These are phyloP conservation scores for Podarcis muralis DNA, from an alignment of 2,113 vertebrate genomes.

Conservation along the genomic window DNA sequence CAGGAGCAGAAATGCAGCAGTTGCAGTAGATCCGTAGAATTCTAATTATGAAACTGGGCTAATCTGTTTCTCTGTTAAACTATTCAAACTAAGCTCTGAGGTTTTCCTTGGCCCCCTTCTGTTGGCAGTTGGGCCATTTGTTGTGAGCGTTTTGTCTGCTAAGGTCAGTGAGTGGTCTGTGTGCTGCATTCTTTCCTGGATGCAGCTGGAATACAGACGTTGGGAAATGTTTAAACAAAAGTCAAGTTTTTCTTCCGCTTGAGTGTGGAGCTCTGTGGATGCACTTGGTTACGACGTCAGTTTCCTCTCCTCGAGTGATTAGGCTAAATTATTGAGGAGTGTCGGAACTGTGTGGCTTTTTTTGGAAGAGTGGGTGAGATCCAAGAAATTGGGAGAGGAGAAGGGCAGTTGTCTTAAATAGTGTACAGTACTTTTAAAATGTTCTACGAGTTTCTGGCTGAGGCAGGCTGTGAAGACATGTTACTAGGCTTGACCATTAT, in stretches of 20 bases:
- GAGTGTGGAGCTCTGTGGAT: conserved; percentile 29
- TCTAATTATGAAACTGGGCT: not conserved
- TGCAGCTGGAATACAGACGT: conserved; percentile 74
- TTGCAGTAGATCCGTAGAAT: conserved; percentile 9
- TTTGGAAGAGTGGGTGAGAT: not conserved
- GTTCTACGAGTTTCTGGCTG: not conserved
- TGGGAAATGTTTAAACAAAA: conserved; percentile 56
- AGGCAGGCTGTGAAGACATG: not conserved
- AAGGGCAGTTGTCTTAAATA: not conserved
- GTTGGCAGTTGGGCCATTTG: conserved; percentile 11
- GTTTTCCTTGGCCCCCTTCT: not conserved
- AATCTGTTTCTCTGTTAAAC: not conserved
- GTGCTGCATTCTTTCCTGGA: conserved; percentile 61
- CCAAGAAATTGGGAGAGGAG: not conserved
- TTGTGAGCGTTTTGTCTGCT: conserved; percentile 44
- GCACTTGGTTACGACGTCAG: conserved; percentile 13
- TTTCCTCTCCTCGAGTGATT: conserved; percentile 42
- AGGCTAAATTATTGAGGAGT: conserved; percentile 22
- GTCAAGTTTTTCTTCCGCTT: conserved; percentile 53
- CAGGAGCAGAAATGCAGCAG: not conserved
- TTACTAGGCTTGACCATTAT: not conserved
- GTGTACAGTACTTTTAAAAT: not conserved
- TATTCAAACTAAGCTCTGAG: conserved; percentile 11
- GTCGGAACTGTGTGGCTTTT: not conserved
- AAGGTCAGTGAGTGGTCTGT: conserved; percentile 52